Evolutionary conservation across 2,888 invertebrate genomes (phyloP).

Genomic region (Tanypteryx hageni): DNA sequence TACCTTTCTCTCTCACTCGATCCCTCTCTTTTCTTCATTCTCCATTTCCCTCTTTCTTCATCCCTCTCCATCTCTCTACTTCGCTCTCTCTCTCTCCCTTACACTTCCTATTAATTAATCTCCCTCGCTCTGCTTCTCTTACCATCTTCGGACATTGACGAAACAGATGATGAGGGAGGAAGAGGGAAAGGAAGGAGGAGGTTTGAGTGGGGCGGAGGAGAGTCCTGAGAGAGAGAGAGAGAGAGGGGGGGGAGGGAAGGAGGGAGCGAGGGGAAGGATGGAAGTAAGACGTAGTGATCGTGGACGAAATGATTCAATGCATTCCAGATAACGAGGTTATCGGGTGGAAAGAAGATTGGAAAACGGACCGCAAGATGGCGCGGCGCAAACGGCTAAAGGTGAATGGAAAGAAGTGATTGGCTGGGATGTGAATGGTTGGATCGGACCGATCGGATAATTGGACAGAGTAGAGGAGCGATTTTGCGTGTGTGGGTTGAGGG

Average conservation of each 20-base stretch:
- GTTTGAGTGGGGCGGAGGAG: too few relatives aligned
- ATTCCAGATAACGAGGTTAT: constrained; percentile 27
- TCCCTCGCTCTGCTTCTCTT: too few relatives aligned
- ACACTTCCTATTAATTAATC: too few relatives aligned
- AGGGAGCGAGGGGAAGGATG: neutral
- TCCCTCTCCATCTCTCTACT: too few relatives aligned
- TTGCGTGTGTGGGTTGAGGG: neutral
- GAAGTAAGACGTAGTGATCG: neutral
- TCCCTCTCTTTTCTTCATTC: too few relatives aligned
- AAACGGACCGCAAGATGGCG: neutral
- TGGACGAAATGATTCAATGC: neutral
- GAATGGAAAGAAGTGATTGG: constrained; percentile 8
- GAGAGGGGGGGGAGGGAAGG: too few relatives aligned
- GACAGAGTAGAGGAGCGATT: neutral
- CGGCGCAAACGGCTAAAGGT: neutral
- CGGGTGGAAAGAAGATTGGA: neutral
- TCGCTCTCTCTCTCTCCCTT: too few relatives aligned
- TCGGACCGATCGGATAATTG: neutral
- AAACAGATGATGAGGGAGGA: too few relatives aligned
- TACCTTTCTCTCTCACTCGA: too few relatives aligned
- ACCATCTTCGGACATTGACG: too few relatives aligned
- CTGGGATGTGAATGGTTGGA: neutral
- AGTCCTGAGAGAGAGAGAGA: neutral
- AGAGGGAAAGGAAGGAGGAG: too few relatives aligned
- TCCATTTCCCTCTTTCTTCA: too few relatives aligned